Evolutionary conservation across 1,140 invertebrate genomes (phyloP).

Genomic region (Microplitis mediator): DNA sequence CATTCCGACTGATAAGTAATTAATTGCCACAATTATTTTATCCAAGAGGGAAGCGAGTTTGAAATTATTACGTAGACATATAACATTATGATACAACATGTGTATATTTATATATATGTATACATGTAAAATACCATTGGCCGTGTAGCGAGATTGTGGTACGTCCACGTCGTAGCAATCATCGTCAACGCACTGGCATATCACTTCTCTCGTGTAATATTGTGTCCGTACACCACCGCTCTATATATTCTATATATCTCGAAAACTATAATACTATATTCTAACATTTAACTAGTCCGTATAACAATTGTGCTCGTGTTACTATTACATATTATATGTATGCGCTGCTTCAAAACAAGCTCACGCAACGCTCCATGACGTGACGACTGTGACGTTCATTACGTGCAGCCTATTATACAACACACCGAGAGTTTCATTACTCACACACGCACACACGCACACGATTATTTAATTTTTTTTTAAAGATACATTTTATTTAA

Average conservation of each 20-base stretch:
- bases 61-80: not conserved
- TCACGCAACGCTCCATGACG: conserved; percentile 8
- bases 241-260: not conserved
- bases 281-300: too few species aligned
- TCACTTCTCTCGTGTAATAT: not conserved
- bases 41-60: not conserved
- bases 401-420: not conserved
- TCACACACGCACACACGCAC: not conserved
- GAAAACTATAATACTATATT: too few species aligned
- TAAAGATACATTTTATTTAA: too few species aligned
- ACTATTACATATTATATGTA: not conserved
- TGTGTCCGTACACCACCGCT: too few species aligned
- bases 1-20: not conserved
- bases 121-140: conserved; percentile 5
- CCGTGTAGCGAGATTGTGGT: not conserved
- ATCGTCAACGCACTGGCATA: conserved; percentile 20
- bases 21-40: not conserved
- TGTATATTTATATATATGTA: not conserved
- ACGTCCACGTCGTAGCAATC: conserved; percentile 23
- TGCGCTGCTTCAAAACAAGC: not conserved
- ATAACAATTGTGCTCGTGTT: too few species aligned
- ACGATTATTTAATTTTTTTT: not conserved
- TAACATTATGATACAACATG: not conserved
- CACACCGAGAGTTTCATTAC: too few species aligned
- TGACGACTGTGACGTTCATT: conserved; percentile 6